Conservation (phyloP, 1,140 invertebrate species). For the Magallana ariakensis region DNA sequence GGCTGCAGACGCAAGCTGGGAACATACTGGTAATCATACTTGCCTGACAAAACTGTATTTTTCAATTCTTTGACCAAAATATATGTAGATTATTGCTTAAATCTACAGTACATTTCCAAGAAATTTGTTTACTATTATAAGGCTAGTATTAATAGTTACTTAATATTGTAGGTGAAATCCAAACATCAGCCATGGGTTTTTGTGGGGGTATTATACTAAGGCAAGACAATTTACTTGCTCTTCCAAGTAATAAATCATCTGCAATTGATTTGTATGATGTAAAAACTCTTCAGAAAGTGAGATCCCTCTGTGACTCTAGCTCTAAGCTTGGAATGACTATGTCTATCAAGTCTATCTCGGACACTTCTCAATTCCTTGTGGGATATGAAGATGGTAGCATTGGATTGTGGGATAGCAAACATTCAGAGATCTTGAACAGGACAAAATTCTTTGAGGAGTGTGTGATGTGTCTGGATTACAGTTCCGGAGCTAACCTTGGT, state of each 20-base stretch:
- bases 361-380: conserved; percentile 56
- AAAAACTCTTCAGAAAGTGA: conserved; percentile 45
- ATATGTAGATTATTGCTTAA: too few species aligned
- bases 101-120: too few species aligned
- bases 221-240: conserved; percentile 50
- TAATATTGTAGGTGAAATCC: conserved; percentile 42
- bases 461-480: conserved; percentile 69
- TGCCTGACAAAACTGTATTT: background rate
- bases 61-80: background rate
- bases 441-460: conserved; percentile 58
- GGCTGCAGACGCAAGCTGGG: conserved; percentile 26
- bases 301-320: conserved; percentile 45
- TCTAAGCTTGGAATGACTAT: conserved; percentile 69
- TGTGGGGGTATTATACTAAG: conserved; percentile 50
- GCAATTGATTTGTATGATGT: conserved; percentile 54
- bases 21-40: conserved; percentile 25
- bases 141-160: too few species aligned
- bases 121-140: too few species aligned
- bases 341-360: conserved; percentile 44
- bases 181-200: conserved; percentile 46
- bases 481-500: conserved; percentile 50
- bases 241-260: conserved; percentile 55
- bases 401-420: conserved; percentile 68
- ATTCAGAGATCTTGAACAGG: conserved; percentile 48
- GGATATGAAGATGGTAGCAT: conserved; percentile 72